Evolutionary conservation across 2,797 vertebrate species (phyloP).

Genomic region (Scolopax rusticola): DNA sequence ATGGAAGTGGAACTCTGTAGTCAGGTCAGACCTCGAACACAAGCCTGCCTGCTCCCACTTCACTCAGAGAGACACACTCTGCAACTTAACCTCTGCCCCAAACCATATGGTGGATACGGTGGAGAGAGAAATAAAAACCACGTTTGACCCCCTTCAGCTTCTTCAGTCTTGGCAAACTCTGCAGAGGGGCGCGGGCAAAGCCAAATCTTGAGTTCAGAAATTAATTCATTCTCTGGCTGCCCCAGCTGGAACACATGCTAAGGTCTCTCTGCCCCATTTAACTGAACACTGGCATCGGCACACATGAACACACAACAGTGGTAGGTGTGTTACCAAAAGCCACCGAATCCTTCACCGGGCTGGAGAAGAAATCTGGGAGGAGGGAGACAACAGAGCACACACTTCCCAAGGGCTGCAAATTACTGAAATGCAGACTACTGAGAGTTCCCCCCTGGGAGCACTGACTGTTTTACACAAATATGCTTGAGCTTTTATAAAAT

Average conservation of each 20-base stretch:
- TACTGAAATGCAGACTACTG: not conserved
- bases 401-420: not conserved
- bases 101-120: not conserved
- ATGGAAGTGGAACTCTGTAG: not conserved
- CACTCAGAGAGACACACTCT: not conserved
- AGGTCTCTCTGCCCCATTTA: conserved; percentile 51
- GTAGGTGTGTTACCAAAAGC: not conserved
- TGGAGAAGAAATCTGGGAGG: not conserved
- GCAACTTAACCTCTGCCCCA: not conserved
- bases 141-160: not conserved
- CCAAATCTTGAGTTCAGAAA: conserved; percentile 16
- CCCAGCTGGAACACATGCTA: not conserved
- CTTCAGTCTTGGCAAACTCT: conserved; percentile 30
- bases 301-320: not conserved
- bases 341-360: not conserved
- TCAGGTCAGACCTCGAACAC: not conserved
- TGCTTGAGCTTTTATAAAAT: conserved; percentile 37
- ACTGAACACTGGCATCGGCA: not conserved
- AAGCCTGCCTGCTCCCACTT: not conserved
- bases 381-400: not conserved
- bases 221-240: conserved; percentile 7
- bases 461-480: conserved; percentile 17
- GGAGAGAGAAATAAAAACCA: not conserved
- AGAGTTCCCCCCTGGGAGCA: not conserved
- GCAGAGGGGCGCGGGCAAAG: conserved; percentile 4